Evolutionary conservation across 2,888 invertebrate genomes (phyloP).

Genomic region (Drosophila kanekoi): DNA sequence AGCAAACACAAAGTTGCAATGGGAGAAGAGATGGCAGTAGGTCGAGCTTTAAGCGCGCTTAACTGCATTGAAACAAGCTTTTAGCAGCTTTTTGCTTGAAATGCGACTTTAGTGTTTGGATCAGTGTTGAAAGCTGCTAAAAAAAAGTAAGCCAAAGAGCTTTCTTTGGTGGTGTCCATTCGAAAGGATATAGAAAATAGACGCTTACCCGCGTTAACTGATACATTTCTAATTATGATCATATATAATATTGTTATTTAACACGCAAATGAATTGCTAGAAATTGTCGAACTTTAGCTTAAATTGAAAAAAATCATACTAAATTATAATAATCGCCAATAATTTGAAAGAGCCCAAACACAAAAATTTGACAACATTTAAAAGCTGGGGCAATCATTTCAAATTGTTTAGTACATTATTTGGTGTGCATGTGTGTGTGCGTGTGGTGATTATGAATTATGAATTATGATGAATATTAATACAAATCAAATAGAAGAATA

Average conservation of each 20-base stretch:
- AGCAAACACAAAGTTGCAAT: too few species aligned
- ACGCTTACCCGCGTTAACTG: constrained; percentile 48
- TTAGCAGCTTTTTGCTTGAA: too few species aligned
- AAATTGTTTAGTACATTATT: constrained; percentile 16
- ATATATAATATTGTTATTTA: not conserved
- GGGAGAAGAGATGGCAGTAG: too few species aligned
- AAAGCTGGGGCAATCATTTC: constrained; percentile 24
- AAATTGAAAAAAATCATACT: constrained; percentile 70
- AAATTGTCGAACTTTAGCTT: constrained; percentile 57
- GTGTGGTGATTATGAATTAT: constrained; percentile 46
- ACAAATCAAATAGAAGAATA: constrained; percentile 44
- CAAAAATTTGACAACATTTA: constrained; percentile 27
- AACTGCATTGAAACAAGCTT: too few species aligned
- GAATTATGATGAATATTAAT: constrained; percentile 47
- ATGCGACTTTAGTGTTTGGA: too few species aligned
- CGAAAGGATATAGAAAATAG: not conserved
- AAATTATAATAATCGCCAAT: constrained; percentile 66
- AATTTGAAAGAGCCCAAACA: constrained; percentile 48
- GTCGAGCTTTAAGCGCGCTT: too few species aligned
- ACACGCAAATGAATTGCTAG: constrained; percentile 3
- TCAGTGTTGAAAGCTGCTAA: too few species aligned
- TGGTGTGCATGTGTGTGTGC: constrained; percentile 13
- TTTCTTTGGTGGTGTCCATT: too few species aligned
- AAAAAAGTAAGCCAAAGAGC: not conserved
- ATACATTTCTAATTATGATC: too few species aligned